Evolutionary conservation across 64 coral and sea anemone genomes (phyloP).

Genomic region (Stichodactyla mertensii): DNA sequence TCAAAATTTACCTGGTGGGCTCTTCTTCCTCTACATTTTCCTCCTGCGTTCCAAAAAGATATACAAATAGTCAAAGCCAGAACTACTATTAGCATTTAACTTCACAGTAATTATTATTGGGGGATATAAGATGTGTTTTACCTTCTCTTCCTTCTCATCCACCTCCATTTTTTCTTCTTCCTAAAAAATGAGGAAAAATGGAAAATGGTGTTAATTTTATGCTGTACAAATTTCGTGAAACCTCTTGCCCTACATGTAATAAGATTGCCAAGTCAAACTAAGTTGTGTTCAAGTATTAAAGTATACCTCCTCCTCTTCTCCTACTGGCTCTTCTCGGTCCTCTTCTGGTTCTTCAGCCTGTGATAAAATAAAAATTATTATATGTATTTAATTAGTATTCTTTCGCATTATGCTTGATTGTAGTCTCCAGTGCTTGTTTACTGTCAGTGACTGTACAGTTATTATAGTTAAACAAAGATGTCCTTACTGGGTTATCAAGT

Average conservation of each 20-base stretch:
- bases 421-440: no score
- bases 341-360: constrained; percentile 12
- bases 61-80: not conserved
- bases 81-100: not conserved
- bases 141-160: constrained; percentile 41
- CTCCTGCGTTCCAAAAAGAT: not conserved
- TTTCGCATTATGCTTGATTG: no score
- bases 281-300: no score
- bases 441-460: no score
- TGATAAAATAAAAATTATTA: not conserved
- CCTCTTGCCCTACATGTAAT: not conserved
- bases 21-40: constrained; percentile 36
- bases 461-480: no score
- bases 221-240: not conserved
- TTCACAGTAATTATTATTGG: no score
- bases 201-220: no score
- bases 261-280: no score
- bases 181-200: constrained; percentile 2
- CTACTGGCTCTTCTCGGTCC: constrained; percentile 17
- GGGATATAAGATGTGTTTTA: not conserved
- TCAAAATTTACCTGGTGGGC: not conserved
- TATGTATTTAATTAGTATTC: not conserved
- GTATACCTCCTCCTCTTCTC: constrained; percentile 27
- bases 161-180: constrained; percentile 48
- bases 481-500: no score